Base-by-base conservation (phyloP, 2,888 invertebrate species). In the Arge pagana region DNA sequence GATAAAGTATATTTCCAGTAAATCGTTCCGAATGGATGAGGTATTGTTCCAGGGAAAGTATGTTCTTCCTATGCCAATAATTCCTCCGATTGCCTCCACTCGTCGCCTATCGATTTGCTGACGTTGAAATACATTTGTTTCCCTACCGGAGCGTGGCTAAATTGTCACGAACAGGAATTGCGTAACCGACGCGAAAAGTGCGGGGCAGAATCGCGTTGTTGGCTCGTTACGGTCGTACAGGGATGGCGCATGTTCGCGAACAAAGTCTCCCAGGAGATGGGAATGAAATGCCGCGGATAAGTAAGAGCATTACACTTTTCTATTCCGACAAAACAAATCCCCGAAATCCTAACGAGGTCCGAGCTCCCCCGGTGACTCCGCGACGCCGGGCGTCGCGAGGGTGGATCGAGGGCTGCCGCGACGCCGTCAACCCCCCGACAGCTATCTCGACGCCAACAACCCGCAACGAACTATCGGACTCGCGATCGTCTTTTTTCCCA, bases 261-360 rank as follows among this genome's bases (percentile, higher is more conserved):
- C 28, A 48, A 36, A 48, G 31, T 16, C 39, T 48, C 49, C 28
- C 33, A 21, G 11, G 23, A 45, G 21, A 31, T 35, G 45, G 28
- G 45, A 10, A 18, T 31, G 36, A 36, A 31, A 19, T 26, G n/a
- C 10, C 54, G 39, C 52, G 56, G 53, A 58, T 56, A 50, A 52
- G 52, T 52, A 54, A 54, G 53, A 53, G 57, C 24, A 48, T 45
- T 39, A 58, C 42, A 39, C 41, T 48, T 42, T 42, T 40, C 40
- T 50, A 55, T 52, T 60, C 52, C 48, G 37, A 51, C 54, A 56
- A 56, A 59, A 58, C 62, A 60, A 66, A 68, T 66, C 61, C 61
- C n/a, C 18, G 24, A 45, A 45, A 45, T 45, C 33, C 33, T 45
- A 45, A 45, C 45, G 45, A 45, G 21, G 31, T 43, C 31, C 33